Conservation (phyloP, 2,797 vertebrate genomes). For the Notamacropus eugenii region DNA sequence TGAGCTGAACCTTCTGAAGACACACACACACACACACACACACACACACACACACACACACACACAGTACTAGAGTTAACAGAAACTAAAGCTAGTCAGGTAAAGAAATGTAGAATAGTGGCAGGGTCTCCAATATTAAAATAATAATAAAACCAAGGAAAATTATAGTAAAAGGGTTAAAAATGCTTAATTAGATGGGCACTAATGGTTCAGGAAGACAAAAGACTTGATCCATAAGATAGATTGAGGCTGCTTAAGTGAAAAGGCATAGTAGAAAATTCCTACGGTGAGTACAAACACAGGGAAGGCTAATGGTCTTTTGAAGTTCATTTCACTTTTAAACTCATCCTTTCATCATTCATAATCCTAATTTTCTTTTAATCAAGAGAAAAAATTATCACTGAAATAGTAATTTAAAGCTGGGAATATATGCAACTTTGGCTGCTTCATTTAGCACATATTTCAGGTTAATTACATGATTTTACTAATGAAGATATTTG, state of each 20-base stretch:
- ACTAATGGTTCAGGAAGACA: neutral
- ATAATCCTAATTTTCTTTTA: slow-evolving; percentile 71
- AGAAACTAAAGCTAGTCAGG: neutral
- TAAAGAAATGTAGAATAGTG: neutral
- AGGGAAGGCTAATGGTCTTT: slow-evolving; percentile 46
- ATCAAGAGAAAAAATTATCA: slow-evolving; percentile 82
- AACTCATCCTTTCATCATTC: slow-evolving; percentile 22
- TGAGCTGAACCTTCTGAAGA: neutral
- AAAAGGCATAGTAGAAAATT: slow-evolving; percentile 56
- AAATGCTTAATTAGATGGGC: slow-evolving; percentile 7
- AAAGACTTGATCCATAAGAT: neutral
- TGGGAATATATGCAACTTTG: slow-evolving; percentile 79
- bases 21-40: no score
- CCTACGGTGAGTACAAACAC: neutral
- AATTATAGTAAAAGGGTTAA: neutral
- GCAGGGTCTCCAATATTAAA: neutral
- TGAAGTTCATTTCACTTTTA: slow-evolving; percentile 52
- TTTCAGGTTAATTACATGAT: slow-evolving; percentile 84
- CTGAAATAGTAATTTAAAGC: slow-evolving; percentile 84
- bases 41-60: no score
- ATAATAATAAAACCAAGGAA: neutral
- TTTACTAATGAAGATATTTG: slow-evolving; percentile 86
- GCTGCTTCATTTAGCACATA: slow-evolving; percentile 81
- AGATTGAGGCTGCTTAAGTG: slow-evolving; percentile 31
- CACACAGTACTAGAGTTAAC: neutral